phyloP scores from a whole-genome alignment of 2,888 invertebrate species.

The Scaptomyza cyrtandrae region DNA sequence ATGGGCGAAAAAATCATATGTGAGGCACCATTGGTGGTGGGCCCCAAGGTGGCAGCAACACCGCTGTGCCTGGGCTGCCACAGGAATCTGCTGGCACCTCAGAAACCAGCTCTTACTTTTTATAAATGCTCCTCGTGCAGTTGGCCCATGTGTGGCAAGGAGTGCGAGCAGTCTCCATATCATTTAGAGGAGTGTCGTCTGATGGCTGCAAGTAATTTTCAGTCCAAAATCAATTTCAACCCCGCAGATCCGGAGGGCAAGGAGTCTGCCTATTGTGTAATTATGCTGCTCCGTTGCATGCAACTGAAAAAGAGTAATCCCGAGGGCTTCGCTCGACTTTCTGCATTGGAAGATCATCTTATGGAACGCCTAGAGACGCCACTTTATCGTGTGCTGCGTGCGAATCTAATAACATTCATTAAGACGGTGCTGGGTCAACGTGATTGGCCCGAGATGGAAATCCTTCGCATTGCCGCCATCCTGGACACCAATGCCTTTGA shows the following conservation, averaged over 20 bases:
- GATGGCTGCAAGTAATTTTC: constrained; percentile 87
- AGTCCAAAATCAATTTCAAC: constrained; percentile 85
- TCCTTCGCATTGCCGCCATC: constrained; percentile 88
- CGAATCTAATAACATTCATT: constrained; percentile 88
- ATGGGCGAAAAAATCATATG: constrained; percentile 88
- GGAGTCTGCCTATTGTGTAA: constrained; percentile 89
- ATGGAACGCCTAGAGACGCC: constrained; percentile 87
- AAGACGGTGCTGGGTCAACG: constrained; percentile 86
- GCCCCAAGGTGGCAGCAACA: constrained; percentile 87
- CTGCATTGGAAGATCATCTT: constrained; percentile 85
- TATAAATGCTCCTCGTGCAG: constrained; percentile 87
- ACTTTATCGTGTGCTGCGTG: constrained; percentile 87
- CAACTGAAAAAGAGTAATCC: constrained; percentile 87
- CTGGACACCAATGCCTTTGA: constrained; percentile 90
- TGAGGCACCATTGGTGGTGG: constrained; percentile 88
- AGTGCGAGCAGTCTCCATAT: constrained; percentile 86
- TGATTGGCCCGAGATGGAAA: constrained; percentile 86
- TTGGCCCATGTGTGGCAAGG: constrained; percentile 89
- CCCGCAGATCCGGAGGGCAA: constrained; percentile 75
- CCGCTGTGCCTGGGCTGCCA: constrained; percentile 89
- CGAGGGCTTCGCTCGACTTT: constrained; percentile 75
- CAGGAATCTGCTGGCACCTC: constrained; percentile 82
- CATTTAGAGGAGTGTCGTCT: constrained; percentile 88
- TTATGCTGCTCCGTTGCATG: constrained; percentile 88
- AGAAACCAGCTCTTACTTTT: constrained; percentile 82